Evolutionary conservation across 2,797 vertebrate genomes (phyloP), one percentile per base, ranked within the genome.

Genomic region (Sitta carolinensis): DNA sequence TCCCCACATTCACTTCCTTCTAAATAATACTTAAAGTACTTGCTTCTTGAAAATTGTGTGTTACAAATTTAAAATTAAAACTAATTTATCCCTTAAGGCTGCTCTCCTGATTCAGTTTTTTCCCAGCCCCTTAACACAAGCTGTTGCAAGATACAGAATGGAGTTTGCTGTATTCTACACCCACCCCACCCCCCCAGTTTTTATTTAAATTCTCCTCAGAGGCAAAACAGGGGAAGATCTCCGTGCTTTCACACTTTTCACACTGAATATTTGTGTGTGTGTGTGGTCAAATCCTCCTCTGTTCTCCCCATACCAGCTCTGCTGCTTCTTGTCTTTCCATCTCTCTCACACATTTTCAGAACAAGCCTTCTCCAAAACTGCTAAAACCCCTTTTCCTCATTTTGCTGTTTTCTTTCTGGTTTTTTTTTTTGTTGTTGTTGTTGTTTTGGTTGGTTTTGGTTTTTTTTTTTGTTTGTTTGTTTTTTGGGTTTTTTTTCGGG

Each of bases 61-160:
- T 69, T 75, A 61, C 36, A 58, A 87, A 93, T 91, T 73, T 67
- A 86, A 84, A 88, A 90, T 89, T 66, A 81, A 91, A 88, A 89
- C 68, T 50, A 50, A 77, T 78, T 59, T 88, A 23, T 66, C 55
- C 66, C 79, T 92, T 69, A 85, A 75, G 59, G 51, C 16, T 78
- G 42, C 48, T 94, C 38, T 80, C 68, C 55, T 76, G 50, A 66
- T 69, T 81, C 84, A 87, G 45, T 75, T 85, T 62, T 73, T 34
- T 47, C 50, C 36, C 34, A 87, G 52, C 6, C 23, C 25, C 63
- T 79, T 55, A 66, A 42, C 4, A 9, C 51, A 91, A 87, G 23
- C 18, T 83, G 34, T 20, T 89, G 42, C 21, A 42, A 34, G 36
- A 50, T 2, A 26, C 9, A 58, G 43, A 72, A 69, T 38, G 45